Conservation (phyloP, 2,113 vertebrate species). For the Odocoileus hemionus region DNA sequence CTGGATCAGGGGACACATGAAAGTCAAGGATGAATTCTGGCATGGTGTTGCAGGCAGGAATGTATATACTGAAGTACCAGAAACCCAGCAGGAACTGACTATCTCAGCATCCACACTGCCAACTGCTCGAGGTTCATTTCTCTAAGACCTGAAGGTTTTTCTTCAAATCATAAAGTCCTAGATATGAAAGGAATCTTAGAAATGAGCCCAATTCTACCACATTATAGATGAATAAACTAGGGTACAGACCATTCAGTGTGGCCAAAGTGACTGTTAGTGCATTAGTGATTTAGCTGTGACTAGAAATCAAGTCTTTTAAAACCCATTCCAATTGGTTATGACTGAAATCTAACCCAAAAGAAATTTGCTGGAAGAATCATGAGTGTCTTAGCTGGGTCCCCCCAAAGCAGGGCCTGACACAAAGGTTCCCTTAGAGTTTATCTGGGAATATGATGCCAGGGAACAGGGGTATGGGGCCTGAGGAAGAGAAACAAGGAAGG, state of each 20-base stretch:
- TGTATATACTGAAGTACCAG: not conserved
- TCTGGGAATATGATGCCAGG: not conserved
- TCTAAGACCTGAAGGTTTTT: not conserved
- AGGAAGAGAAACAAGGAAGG: not conserved
- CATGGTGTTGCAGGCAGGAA: not conserved
- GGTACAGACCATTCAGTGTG: not conserved
- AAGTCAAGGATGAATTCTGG: not conserved
- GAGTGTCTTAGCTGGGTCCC: not conserved
- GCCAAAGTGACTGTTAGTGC: not conserved
- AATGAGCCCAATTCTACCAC: not conserved
- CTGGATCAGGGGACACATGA: not conserved
- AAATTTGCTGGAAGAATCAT: not conserved
- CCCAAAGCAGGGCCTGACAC: not conserved
- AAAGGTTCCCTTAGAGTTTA: not conserved
- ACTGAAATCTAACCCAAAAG: not conserved
- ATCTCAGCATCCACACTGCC: not conserved
- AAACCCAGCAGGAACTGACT: not conserved
- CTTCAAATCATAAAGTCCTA: not conserved
- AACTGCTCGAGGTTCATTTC: not conserved
- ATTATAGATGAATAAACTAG: not conserved
- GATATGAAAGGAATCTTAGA: not conserved
- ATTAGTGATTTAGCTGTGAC: not conserved
- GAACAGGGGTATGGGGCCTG: not conserved
- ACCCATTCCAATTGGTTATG: not conserved
- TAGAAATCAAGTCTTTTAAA: not conserved